These are phyloP conservation scores for Vireo griseus DNA, from an alignment of 2,797 vertebrate genomes.

Conservation along the genomic window DNA sequence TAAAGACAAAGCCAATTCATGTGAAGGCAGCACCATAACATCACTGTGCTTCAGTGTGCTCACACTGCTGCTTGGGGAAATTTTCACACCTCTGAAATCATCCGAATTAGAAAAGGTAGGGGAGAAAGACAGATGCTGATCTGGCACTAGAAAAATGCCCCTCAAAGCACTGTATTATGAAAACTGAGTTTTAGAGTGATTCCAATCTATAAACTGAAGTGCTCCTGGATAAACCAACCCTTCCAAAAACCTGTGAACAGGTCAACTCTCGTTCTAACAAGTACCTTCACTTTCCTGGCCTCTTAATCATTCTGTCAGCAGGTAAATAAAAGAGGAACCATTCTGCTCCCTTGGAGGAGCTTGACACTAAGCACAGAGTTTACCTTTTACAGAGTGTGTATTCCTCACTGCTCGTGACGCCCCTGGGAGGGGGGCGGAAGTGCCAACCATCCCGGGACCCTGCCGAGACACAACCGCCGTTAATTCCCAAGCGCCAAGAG, in stretches of 20 bases:
- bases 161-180: not conserved
- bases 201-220: not conserved
- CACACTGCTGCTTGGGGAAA: not conserved
- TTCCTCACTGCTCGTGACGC: constrained; percentile 97
- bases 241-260: not conserved
- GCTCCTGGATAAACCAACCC: not conserved
- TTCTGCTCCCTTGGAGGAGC: not conserved
- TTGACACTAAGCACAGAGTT: not conserved
- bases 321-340: not conserved
- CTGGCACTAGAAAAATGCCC: not conserved
- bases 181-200: not conserved
- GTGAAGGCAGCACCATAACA: not conserved
- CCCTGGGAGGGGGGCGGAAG: constrained; percentile 94
- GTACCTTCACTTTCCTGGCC: not conserved
- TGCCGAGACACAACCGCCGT: constrained; percentile 37
- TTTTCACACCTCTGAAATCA: not conserved
- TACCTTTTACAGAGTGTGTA: constrained; percentile 99
- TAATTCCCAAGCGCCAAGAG: not conserved
- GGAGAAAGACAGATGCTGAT: not conserved
- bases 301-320: not conserved
- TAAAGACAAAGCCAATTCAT: not conserved
- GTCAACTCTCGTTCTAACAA: not conserved
- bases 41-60: not conserved
- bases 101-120: not conserved
- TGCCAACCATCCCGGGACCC: constrained; percentile 91